Percentiles rank a stretch among this genome's conserved stretches.
Evolutionary conservation across 2,888 invertebrate genomes (phyloP).

Genomic region (Mallateleia sp.): DNA sequence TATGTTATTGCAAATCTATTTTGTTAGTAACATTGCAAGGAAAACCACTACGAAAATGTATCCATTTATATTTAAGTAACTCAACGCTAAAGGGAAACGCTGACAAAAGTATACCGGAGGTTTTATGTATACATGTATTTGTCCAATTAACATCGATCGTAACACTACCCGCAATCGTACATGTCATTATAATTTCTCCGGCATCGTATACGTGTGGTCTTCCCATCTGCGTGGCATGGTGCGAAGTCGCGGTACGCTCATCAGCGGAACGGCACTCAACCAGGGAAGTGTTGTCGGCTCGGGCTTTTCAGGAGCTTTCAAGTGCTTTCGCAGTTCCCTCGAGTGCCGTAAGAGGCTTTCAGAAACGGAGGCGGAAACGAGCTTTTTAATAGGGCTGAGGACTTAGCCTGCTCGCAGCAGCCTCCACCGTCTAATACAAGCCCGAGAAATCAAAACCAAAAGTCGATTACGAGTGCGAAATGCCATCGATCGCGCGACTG

Average conservation of each 20-base stretch:
- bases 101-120: too few relatives aligned
- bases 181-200: conserved; percentile 34
- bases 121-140: too few relatives aligned
- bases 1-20: too few relatives aligned
- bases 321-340: conserved; percentile 90
- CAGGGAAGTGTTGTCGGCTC: conserved; percentile 89
- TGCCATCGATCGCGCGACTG: conserved; percentile 35
- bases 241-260: conserved; percentile 86
- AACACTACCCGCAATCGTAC: conserved; percentile 8
- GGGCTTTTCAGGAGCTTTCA: conserved; percentile 90
- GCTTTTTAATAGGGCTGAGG: conserved; percentile 89
- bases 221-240: conserved; percentile 88
- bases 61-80: too few relatives aligned
- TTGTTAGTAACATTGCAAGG: too few relatives aligned
- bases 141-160: conserved; percentile 38
- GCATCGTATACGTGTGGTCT: conserved; percentile 56
- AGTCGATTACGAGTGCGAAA: conserved; percentile 69
- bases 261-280: conserved; percentile 89
- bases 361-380: conserved; percentile 90
- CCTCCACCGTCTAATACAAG: conserved; percentile 75
- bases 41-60: too few relatives aligned
- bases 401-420: conserved; percentile 83
- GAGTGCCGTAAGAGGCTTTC: conserved; percentile 90
- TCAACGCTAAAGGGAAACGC: too few relatives aligned
- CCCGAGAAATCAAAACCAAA: conserved; percentile 78